A percentile compares a stretch with the other conserved stretches of the same genome.
phyloP scores from a whole-genome alignment of 2,113 vertebrate species.

The Salvelinus alpinus region DNA sequence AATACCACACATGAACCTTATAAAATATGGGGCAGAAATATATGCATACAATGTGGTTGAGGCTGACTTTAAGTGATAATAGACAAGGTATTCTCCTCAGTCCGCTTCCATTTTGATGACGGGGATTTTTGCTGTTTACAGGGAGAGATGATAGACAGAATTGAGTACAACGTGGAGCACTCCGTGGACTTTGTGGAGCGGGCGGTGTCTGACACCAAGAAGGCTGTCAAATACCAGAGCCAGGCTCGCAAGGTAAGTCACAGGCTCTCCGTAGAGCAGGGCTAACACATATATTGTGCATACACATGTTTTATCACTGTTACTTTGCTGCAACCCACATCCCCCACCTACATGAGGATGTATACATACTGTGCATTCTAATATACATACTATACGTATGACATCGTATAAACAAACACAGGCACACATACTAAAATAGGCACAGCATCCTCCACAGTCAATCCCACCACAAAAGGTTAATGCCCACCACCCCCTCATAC shows the following conservation, averaged over 20 bases:
- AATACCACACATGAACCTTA: too few species aligned
- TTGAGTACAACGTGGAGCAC: constrained; percentile 95
- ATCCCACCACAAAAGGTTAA: too few species aligned
- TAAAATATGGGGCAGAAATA: too few species aligned
- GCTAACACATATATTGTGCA: neutral
- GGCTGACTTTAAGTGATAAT: too few species aligned
- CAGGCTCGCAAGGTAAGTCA: constrained; percentile 87
- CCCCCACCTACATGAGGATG: neutral
- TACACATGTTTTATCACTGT: neutral
- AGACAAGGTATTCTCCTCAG: neutral
- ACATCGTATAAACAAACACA: neutral
- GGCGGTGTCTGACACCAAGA: constrained; percentile 95
- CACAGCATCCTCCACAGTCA: too few species aligned
- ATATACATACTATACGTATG: neutral
- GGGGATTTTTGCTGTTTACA: constrained; percentile 40
- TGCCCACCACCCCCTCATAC: too few species aligned
- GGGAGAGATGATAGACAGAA: constrained; percentile 97
- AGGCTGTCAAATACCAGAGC: constrained; percentile 97
- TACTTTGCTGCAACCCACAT: neutral
- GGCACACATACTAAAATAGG: neutral
- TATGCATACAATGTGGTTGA: too few species aligned
- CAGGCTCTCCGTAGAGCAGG: neutral
- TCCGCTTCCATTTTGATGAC: neutral
- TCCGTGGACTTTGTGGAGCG: constrained; percentile 93
- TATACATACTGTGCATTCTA: neutral